These are phyloP conservation scores for Idaea straminata DNA, from an alignment of 2,888 invertebrate genomes.

Conservation along the genomic window DNA sequence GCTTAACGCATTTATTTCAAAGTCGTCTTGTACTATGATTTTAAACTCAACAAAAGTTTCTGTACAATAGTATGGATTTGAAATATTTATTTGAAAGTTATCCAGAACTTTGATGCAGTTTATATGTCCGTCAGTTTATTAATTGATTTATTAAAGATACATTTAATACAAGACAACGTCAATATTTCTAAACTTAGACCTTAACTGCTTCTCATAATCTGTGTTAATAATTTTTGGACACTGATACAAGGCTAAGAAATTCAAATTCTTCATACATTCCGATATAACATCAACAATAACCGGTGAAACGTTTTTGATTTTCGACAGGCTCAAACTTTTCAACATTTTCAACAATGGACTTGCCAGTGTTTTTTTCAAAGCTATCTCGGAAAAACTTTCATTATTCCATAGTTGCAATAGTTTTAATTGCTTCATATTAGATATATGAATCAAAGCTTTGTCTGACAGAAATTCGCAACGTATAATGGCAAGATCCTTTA, in stretches of 20 bases:
- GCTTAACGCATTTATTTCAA: too few species aligned
- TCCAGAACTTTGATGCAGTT: too few species aligned
- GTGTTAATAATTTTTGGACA: constrained; percentile 64
- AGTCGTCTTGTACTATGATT: too few species aligned
- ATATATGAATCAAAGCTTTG: constrained; percentile 50
- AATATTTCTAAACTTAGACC: constrained; percentile 67
- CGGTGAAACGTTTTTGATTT: constrained; percentile 62
- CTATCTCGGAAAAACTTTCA: constrained; percentile 54
- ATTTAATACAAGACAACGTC: constrained; percentile 64
- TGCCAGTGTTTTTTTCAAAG: constrained; percentile 52
- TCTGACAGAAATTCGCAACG: constrained; percentile 68
- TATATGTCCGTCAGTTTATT: too few species aligned
- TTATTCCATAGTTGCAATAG: constrained; percentile 74
- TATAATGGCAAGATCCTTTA: constrained; percentile 64
- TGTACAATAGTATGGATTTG: too few species aligned
- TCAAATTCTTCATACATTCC: constrained; percentile 63
- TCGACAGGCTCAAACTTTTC: constrained; percentile 65
- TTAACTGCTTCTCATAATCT: constrained; percentile 66
- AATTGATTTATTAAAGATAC: background rate
- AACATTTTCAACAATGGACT: constrained; percentile 50
- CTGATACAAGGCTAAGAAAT: constrained; percentile 68
- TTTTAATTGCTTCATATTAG: constrained; percentile 47
- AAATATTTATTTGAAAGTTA: too few species aligned
- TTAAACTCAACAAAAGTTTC: too few species aligned
- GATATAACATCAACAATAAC: constrained; percentile 64